Evolutionary conservation across 2,888 invertebrate species (phyloP).

Genomic region (Temnothorax rugatulus): DNA sequence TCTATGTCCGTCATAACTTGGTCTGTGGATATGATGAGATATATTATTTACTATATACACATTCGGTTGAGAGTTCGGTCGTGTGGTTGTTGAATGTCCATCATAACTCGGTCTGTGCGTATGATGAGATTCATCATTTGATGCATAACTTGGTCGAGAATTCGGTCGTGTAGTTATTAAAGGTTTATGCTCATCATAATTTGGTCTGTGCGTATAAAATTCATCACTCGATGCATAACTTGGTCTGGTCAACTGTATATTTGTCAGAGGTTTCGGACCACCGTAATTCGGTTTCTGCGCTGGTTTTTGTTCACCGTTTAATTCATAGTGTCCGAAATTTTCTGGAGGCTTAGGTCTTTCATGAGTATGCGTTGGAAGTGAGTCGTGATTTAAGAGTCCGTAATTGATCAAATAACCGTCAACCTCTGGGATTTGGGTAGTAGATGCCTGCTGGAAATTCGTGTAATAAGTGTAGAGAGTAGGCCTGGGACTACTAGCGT

Average conservation of each 20-base stretch:
- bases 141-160: conserved; percentile 10
- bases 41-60: neutral
- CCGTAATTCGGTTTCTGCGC: neutral
- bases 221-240: neutral
- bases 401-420: conserved; percentile 43
- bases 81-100: neutral
- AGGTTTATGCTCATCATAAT: neutral
- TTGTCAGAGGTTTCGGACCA: neutral
- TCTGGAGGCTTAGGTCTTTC: neutral
- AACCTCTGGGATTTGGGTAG: conserved; percentile 52
- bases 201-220: neutral
- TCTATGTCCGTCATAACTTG: neutral
- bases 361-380: neutral
- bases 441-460: conserved; percentile 58
- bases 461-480: conserved; percentile 76
- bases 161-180: neutral
- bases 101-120: conserved; percentile 5
- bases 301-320: neutral
- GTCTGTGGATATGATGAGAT: neutral
- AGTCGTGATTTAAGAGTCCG: conserved; percentile 32
- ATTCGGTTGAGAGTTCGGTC: neutral
- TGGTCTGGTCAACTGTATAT: neutral
- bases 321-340: neutral
- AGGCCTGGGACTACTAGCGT: conserved; percentile 69
- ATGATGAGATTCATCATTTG: conserved; percentile 11